These are phyloP conservation scores for Pseudocheirus occidentalis DNA, from an alignment of 2,797 vertebrate species.

Conservation along the genomic window DNA sequence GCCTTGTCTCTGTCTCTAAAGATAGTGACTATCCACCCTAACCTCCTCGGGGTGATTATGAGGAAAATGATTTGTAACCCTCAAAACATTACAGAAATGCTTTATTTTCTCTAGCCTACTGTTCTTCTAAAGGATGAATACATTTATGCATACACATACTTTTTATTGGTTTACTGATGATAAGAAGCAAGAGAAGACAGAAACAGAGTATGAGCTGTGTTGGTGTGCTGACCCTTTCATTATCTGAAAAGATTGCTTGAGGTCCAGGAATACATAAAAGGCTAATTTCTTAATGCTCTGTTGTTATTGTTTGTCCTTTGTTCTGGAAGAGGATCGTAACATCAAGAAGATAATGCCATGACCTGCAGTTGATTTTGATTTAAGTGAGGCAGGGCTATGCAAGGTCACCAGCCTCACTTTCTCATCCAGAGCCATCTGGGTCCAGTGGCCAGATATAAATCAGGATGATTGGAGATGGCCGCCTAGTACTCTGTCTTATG, in stretches of 20 bases:
- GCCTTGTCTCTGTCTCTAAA: not conserved
- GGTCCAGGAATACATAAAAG: not conserved
- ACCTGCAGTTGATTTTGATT: no score
- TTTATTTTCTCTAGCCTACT: not conserved
- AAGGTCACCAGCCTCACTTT: no score
- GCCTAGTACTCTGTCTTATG: not conserved
- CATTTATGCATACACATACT: not conserved
- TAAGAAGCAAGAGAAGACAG: not conserved
- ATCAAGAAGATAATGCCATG: no score
- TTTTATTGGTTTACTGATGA: not conserved
- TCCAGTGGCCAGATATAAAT: no score
- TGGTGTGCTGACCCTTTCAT: not conserved
- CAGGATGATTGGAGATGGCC: no score
- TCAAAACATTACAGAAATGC: not conserved
- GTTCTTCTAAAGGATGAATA: not conserved
- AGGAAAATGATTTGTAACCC: not conserved
- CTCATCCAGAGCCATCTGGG: no score
- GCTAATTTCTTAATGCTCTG: not conserved
- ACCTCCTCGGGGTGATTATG: not conserved
- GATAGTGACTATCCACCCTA: not conserved
- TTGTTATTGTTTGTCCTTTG: no score
- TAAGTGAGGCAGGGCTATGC: no score
- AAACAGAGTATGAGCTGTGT: not conserved
- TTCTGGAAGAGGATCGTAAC: no score
- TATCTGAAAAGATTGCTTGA: not conserved